Evolutionary conservation across 1,140 invertebrate species (phyloP), one percentile per base, ranked within the genome.

Genomic region (Trachymyrmex septentrionalis): DNA sequence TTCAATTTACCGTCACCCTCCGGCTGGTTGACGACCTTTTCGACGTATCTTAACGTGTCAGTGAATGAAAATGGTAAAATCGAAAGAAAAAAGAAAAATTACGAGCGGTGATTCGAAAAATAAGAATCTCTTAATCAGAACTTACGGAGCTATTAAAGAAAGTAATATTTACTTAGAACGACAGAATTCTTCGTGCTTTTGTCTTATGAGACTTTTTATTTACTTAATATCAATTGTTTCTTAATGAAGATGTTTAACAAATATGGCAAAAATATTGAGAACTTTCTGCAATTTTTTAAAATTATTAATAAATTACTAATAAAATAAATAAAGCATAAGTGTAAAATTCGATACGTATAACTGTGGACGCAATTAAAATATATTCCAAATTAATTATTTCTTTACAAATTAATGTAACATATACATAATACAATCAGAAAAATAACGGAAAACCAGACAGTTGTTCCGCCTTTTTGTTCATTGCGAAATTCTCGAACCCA

Each of bases 1-100:
- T 94, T 94, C 93, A 93, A 94, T 94, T 92, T 92, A 91, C 92
- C 92, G 85, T 67, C 87, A 67, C 63, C 57, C 59, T 72, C 44
- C 30, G n/a, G 34, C 72, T 59, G 19, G 61, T 34, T 69, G 86
- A 75, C 30, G 66, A 75, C 57, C 38, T 75, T 50, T 84, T 61
- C 55, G 55, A 44, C 53, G 64, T 30, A 69, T 82, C 38, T 61
- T 38, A 69, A 81, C 38, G 69, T 9, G 24, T 19, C 19, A 38
- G 67, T 34, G 14, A 14, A 75, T 48, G 38, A 44, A 73, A 84
- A 63, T 55, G 24, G 63, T 75, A 21, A 72, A 82, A 44, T 44
- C 9, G 12, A 44, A 38, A 67, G 71, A 12, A 19, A 24, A 38
- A 34, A 1, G 12, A 1, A 6, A 30, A 72, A 21, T 5, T 38